Evolutionary conservation across 2,113 vertebrate genomes (phyloP), one percentile per base, ranked within the genome.

Genomic region (Hydrochoerus hydrochaeris): DNA sequence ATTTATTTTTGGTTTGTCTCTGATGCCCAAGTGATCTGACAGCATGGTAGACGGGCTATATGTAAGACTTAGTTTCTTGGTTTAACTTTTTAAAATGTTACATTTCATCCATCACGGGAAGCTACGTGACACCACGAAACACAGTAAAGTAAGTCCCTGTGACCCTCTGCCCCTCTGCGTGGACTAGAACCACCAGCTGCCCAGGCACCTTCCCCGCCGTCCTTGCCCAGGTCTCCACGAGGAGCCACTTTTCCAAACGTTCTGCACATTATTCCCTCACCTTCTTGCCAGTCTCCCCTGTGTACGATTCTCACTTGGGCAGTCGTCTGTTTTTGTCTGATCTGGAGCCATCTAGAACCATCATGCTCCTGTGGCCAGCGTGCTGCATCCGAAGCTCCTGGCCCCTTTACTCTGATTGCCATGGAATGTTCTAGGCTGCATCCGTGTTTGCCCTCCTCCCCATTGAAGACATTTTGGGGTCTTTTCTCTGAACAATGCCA

Each of bases 161-260:
- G 28, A 11, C n/a, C 80, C 3, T 0, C 28, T 0, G 0, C 26
- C 12, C 49, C 0, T 30, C 63, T 0, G 0, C 2, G 3, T 0
- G 35, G 22, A 11, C 19, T 1, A 4, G 81, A 67, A 1, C n/a
- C 35, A 22, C 82, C 4, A 26, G 78, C 57, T 10, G 0, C 77
- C 60, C 7, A 0, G 24, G 22, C 19, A 5, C 17, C 16, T 41
- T 28, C 30, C 5, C 16, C 24, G 6, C 13, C 28, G 0, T 24
- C 22, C 0, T 8, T 1, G 0, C 32, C 22, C 32, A 2, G 1
- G 10, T 11, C 49, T 0, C 49, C 0, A 0, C 60, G 16, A 83
- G 52, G n/a, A 52, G 0, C 7, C 19, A 0, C n/a, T 17, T 46
- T 11, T 44, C 1, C 5, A 41, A 26, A 35, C 2, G 24, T n/a